Percentiles rank a stretch among this genome's conserved stretches.
These are phyloP conservation scores for Monochamus alternatus DNA, from an alignment of 2,888 invertebrate genomes.

Conservation along the genomic window DNA sequence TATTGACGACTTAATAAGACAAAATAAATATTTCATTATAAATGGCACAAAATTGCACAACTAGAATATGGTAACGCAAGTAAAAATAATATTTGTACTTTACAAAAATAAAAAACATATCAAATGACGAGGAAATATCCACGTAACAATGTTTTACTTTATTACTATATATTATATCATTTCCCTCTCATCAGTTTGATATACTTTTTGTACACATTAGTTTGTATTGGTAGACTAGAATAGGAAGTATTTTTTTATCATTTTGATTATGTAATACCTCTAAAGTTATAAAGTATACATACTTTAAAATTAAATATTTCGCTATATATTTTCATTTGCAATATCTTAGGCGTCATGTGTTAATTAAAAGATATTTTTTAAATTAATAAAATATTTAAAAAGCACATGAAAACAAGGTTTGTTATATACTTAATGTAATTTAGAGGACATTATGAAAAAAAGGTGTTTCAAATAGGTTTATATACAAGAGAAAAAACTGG, in stretches of 20 bases:
- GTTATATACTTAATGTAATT: too few species aligned
- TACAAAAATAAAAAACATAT: constrained; percentile 1
- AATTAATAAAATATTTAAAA: too few species aligned
- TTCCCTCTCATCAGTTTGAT: not conserved
- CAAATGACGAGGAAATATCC: not conserved
- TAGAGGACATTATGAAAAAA: too few species aligned
- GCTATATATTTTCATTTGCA: too few species aligned
- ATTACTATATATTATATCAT: too few species aligned
- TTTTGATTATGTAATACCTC: not conserved
- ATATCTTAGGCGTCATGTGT: too few species aligned
- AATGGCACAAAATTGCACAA: constrained; percentile 41
- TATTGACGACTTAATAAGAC: not conserved
- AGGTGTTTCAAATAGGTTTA: too few species aligned
- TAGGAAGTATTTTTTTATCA: constrained; percentile 1
- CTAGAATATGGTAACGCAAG: constrained; percentile 45
- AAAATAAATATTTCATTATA: constrained; percentile 14
- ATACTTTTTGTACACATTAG: not conserved
- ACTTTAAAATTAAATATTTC: too few species aligned
- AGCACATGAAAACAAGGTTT: too few species aligned
- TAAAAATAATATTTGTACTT: constrained; percentile 30
- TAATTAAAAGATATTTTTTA: too few species aligned
- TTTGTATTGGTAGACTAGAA: constrained; percentile 7
- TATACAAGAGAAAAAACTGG: too few species aligned
- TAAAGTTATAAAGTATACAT: too few species aligned
- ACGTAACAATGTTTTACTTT: not conserved